phyloP scores from a whole-genome alignment of 2,888 invertebrate species.

The Crossocerus cetratus region DNA sequence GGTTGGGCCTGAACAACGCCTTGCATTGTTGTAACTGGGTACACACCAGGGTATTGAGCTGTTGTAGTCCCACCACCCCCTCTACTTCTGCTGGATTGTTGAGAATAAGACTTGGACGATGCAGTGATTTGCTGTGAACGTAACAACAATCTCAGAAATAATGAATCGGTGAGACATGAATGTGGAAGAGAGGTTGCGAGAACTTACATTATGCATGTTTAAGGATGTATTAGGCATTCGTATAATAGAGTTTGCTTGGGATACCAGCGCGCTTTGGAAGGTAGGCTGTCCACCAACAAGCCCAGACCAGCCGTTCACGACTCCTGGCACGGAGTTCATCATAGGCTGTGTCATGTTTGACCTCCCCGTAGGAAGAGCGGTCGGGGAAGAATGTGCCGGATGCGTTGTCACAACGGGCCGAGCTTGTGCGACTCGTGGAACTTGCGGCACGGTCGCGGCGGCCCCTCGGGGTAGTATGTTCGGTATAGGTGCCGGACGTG shows the following conservation, averaged over 20 bases:
- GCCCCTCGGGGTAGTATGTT: constrained; percentile 66
- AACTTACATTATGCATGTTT: constrained; percentile 75
- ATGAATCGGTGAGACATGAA: not conserved
- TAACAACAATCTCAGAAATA: not conserved
- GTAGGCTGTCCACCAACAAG: constrained; percentile 77
- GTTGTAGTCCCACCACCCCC: constrained; percentile 67
- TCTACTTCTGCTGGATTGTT: constrained; percentile 70
- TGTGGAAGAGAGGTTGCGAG: not conserved
- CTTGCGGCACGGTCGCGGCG: constrained; percentile 50
- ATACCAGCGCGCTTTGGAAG: constrained; percentile 71
- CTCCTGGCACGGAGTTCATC: constrained; percentile 72
- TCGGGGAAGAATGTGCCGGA: constrained; percentile 69
- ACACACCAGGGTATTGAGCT: constrained; percentile 71
- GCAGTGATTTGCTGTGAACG: constrained; percentile 62
- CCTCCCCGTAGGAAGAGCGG: constrained; percentile 68
- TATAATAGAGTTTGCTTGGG: constrained; percentile 72
- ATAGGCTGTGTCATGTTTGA: constrained; percentile 67
- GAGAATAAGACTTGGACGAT: constrained; percentile 67
- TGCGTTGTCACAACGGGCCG: constrained; percentile 66
- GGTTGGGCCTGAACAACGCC: constrained; percentile 74
- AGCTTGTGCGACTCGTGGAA: constrained; percentile 70
- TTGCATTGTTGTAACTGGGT: constrained; percentile 74
- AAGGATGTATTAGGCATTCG: constrained; percentile 70
- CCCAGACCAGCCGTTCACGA: constrained; percentile 77
- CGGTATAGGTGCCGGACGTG: constrained; percentile 56